Evolutionary conservation across 2,113 vertebrate species (phyloP), one percentile per base, ranked within the genome.

Genomic region (Microtus montanus): DNA sequence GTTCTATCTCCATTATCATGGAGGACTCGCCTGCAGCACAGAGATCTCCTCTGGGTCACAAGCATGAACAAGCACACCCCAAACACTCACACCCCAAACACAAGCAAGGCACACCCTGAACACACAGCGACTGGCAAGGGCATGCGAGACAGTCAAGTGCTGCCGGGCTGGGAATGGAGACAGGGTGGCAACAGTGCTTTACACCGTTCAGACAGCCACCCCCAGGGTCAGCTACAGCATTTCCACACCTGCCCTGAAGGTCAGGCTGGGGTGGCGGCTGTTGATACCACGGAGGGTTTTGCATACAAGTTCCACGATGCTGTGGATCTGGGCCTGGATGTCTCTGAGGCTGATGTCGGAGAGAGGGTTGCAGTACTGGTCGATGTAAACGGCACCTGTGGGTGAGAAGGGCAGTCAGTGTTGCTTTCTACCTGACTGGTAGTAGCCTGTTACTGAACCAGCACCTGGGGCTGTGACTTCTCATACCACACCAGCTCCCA

Each of bases 331-430:
- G 0, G 98, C 97, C 70, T 99, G 99, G 92, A 99, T 98, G 20
- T 98, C 98, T 61, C 98, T 98, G 66, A 99, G 97, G 83, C 98
- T 99, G 96, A 99, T 98, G 54, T 99, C 99, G 7, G 99, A 98
- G 92, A 99, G 98, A 0, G 99, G 99, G 95, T 99, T 99, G 97
- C 99, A 99, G 95, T 99, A 99, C 9, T 99, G 99, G 97, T 99
- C 99, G 64, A 99, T 99, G 66, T 99, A 98, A 19, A 99, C 98
- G 1, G 99, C 99, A 77, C 99, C 99, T 99, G 96, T 0, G 96
- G 63, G 92, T n/a, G 75, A 96, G 91, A 96, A 44, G 11, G 1
- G 24, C 0, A 5, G 4, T 35, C 26, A 68, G 58, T 1, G 58
- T 0, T 38, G 64, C 64, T 3, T 5, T 30, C n/a, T 3, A 14